These are phyloP conservation scores for Diadromus collaris DNA, from an alignment of 2,888 invertebrate species.

Conservation along the genomic window DNA sequence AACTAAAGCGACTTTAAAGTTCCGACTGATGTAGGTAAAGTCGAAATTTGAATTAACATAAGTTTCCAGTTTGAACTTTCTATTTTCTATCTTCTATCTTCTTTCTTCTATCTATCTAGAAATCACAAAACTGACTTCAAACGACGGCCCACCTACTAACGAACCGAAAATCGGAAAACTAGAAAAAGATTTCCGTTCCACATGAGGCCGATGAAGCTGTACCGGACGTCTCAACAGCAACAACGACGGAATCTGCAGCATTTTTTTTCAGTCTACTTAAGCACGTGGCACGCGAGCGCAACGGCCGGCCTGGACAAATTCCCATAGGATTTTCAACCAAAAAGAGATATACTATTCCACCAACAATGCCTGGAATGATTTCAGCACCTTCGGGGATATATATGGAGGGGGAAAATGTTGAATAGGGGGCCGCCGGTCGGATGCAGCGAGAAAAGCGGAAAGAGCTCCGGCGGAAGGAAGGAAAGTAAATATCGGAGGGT, in stretches of 20 bases:
- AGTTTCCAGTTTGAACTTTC: neutral
- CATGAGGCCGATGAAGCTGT: neutral
- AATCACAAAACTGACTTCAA: too few species aligned
- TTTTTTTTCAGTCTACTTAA: conserved; percentile 27
- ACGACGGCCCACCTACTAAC: neutral
- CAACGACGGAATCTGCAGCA: neutral
- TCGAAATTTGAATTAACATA: neutral
- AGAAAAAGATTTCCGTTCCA: neutral
- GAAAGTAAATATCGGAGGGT: conserved; percentile 57
- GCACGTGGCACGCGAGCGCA: conserved; percentile 24
- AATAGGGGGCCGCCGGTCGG: conserved; percentile 37
- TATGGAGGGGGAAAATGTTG: conserved; percentile 26
- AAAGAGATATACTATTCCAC: conserved; percentile 29
- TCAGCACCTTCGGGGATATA: conserved; percentile 52
- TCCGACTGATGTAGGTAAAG: neutral
- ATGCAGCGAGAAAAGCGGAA: conserved; percentile 38
- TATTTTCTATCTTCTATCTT: too few species aligned
- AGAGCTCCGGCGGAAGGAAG: conserved; percentile 32
- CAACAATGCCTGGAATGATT: conserved; percentile 58
- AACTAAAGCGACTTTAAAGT: neutral
- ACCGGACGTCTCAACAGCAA: neutral
- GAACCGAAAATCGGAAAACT: neutral
- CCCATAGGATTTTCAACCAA: conserved; percentile 32
- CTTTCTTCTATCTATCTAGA: too few species aligned
- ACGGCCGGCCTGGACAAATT: conserved; percentile 11